Evolutionary conservation across 2,797 vertebrate species (phyloP).

Genomic region (Synanceia verrucosa): DNA sequence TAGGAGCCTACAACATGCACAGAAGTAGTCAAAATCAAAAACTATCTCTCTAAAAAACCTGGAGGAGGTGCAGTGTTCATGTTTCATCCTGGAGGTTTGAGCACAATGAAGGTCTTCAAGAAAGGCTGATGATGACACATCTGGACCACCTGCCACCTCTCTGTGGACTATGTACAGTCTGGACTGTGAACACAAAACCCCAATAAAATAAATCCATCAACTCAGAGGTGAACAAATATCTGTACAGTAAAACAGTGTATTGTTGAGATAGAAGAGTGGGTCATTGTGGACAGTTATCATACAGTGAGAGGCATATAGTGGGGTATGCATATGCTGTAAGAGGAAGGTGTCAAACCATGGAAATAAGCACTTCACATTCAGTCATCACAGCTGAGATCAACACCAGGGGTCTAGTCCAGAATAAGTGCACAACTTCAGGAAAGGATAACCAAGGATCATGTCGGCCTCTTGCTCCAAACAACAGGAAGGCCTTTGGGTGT

Average conservation of each 20-base stretch:
- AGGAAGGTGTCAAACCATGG: conserved; percentile 33
- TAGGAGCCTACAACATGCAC: conserved; percentile 52
- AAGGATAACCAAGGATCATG: conserved; percentile 50
- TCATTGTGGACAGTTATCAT: conserved; percentile 58
- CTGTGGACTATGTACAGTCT: conserved; percentile 69
- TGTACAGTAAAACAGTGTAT: conserved; percentile 66
- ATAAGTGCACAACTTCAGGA: conserved; percentile 55
- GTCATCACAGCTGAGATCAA: conserved; percentile 41
- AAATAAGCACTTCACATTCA: conserved; percentile 64
- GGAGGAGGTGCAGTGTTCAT: conserved; percentile 19
- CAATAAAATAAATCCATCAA: conserved; percentile 29
- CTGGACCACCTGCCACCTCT: neutral
- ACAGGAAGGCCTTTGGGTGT: conserved; percentile 75
- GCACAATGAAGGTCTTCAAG: too few species aligned
- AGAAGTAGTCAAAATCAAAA: conserved; percentile 43
- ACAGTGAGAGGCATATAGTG: conserved; percentile 64
- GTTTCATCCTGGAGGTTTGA: conserved; percentile 11
- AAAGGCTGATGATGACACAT: conserved; percentile 19
- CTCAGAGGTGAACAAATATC: conserved; percentile 37
- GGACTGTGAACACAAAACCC: conserved; percentile 21
- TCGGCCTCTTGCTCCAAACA: conserved; percentile 67
- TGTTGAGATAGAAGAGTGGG: conserved; percentile 52
- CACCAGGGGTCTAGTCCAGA: conserved; percentile 25
- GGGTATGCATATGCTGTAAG: conserved; percentile 61
- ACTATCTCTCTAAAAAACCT: conserved; percentile 1